These are phyloP conservation scores for Rhynchomys soricoides DNA, from an alignment of 2,113 vertebrate species.

Conservation along the genomic window DNA sequence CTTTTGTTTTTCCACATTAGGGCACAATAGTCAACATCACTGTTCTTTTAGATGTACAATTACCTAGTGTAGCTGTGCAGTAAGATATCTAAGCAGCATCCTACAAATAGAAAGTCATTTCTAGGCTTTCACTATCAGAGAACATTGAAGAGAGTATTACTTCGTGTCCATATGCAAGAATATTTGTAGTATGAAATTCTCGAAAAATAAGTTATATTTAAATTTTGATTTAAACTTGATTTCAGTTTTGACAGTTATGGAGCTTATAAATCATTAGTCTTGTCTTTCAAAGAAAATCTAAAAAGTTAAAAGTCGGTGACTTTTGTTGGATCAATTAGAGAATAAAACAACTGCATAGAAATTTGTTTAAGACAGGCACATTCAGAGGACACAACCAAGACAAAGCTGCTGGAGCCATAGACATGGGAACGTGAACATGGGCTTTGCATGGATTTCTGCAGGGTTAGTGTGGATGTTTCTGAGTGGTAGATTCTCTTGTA, in stretches of 20 bases:
- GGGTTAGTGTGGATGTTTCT: not conserved
- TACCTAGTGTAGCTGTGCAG: not conserved
- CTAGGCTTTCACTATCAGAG: not conserved
- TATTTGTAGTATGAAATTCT: not conserved
- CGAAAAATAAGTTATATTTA: not conserved
- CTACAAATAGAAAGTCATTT: not conserved
- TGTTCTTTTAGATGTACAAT: not conserved
- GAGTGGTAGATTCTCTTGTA: rapidly evolving
- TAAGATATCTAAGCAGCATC: not conserved
- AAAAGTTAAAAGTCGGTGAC: not conserved
- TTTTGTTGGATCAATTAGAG: not conserved
- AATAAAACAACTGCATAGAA: not conserved
- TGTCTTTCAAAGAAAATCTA: not conserved
- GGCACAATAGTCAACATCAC: rapidly evolving
- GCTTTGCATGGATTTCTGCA: not conserved
- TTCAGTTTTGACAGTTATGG: not conserved
- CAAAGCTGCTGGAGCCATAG: no score
- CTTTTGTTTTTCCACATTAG: not conserved
- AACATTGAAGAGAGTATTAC: not conserved
- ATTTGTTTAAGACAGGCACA: not conserved
- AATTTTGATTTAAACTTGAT: not conserved
- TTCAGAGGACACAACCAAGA: not conserved
- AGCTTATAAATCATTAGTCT: not conserved
- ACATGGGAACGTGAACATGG: not conserved
- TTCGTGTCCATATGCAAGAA: not conserved